phyloP scores from a whole-genome alignment of 2,113 vertebrate genomes.

The Carettochelys insculpta region DNA sequence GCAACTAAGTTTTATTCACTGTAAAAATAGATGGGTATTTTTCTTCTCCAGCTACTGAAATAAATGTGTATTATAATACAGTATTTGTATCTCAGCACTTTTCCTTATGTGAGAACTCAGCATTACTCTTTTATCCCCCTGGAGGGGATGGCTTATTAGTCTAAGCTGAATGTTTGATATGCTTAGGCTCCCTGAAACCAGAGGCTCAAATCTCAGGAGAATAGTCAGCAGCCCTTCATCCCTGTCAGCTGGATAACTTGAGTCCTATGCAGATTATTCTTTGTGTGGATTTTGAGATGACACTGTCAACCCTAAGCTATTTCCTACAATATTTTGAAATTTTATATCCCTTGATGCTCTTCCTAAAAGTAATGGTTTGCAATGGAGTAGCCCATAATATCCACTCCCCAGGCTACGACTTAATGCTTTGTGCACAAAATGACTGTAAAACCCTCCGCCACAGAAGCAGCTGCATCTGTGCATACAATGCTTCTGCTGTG shows the following conservation, averaged over 20 bases:
- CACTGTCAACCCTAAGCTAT: neutral
- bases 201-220: neutral
- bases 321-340: neutral
- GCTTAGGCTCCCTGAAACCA: slow-evolving; percentile 16
- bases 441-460: neutral
- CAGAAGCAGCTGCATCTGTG: neutral
- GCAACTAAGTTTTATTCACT: neutral
- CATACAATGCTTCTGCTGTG: neutral
- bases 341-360: neutral
- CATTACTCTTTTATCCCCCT: neutral
- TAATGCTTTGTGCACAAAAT: neutral
- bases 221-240: neutral
- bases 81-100: slow-evolving; percentile 20
- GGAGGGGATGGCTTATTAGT: neutral
- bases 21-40: neutral
- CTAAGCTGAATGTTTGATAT: slow-evolving; percentile 27
- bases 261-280: neutral
- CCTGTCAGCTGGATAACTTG: neutral
- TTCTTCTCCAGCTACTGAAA: neutral
- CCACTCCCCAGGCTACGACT: neutral
- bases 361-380: neutral
- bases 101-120: slow-evolving; percentile 9
- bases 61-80: neutral
- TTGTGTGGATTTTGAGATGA: neutral
- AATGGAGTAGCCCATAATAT: neutral